Percentiles rank a stretch among this genome's conserved stretches.
These are phyloP conservation scores for Tokudaia muenninki DNA, from an alignment of 2,797 vertebrate species.

Conservation along the genomic window DNA sequence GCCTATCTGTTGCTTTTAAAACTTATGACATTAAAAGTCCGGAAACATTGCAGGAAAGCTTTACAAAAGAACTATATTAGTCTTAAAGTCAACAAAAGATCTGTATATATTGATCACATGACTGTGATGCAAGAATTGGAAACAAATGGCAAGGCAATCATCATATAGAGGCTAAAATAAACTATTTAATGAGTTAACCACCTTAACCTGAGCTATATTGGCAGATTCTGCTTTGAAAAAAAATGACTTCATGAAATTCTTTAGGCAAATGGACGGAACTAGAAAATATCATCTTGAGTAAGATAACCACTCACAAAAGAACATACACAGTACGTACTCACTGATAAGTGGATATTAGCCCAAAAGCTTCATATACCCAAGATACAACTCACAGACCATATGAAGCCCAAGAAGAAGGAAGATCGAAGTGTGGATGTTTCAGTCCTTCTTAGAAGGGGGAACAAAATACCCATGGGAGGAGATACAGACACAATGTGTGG, in stretches of 20 bases:
- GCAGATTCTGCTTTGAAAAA: background rate
- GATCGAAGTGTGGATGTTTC: no score
- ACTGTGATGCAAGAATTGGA: background rate
- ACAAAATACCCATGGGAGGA: no score
- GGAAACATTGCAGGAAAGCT: background rate
- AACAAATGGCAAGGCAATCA: background rate
- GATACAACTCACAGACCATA: no score
- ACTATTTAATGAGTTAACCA: background rate
- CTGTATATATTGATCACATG: background rate
- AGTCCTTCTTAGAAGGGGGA: no score
- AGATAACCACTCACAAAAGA: no score
- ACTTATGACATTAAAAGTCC: background rate
- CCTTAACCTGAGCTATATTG: background rate
- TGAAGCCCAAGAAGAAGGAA: no score
- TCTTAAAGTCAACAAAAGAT: background rate
- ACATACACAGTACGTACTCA: no score
- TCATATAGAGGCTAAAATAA: background rate
- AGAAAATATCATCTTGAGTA: no score
- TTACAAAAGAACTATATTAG: background rate
- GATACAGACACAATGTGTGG: no score
- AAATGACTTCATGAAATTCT: background rate
- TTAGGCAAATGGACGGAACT: no score
- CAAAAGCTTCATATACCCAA: no score
- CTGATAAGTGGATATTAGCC: no score
- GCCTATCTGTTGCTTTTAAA: background rate